Conservation (phyloP, 2,113 vertebrate genomes). For the Verasper variegatus region DNA sequence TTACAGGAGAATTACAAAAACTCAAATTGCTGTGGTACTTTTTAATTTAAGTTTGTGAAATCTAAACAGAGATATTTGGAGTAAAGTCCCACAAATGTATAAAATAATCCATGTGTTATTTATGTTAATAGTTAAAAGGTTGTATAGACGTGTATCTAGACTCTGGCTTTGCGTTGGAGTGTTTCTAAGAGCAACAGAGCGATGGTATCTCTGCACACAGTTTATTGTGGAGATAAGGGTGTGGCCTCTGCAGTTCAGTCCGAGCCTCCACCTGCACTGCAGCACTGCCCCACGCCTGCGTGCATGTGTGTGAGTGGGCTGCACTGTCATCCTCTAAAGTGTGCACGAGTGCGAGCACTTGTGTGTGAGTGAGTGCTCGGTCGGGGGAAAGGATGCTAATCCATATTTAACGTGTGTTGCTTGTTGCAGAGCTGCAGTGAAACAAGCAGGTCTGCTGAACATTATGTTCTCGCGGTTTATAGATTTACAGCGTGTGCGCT, state of each 20-base stretch:
- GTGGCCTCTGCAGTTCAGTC: constrained; percentile 63
- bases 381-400: constrained; percentile 46
- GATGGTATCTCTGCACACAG: neutral
- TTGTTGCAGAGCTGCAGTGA: constrained; percentile 83
- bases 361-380: constrained; percentile 1
- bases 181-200: neutral
- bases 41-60: no score
- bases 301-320: neutral
- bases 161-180: neutral
- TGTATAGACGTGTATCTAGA: neutral
- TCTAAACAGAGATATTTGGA: no score
- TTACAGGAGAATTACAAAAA: neutral
- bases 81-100: neutral
- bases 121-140: neutral
- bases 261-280: constrained; percentile 69
- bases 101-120: neutral
- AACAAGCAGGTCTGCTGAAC: constrained; percentile 28
- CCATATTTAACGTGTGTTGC: constrained; percentile 75
- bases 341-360: constrained; percentile 11
- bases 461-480: constrained; percentile 31
- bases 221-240: constrained; percentile 33
- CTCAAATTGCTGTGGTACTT: no score
- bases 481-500: constrained; percentile 10
- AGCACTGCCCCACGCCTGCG: constrained; percentile 52
- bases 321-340: neutral